Evolutionary conservation across 2,113 vertebrate genomes (phyloP).

Genomic region (Tragelaphus imberbis): DNA sequence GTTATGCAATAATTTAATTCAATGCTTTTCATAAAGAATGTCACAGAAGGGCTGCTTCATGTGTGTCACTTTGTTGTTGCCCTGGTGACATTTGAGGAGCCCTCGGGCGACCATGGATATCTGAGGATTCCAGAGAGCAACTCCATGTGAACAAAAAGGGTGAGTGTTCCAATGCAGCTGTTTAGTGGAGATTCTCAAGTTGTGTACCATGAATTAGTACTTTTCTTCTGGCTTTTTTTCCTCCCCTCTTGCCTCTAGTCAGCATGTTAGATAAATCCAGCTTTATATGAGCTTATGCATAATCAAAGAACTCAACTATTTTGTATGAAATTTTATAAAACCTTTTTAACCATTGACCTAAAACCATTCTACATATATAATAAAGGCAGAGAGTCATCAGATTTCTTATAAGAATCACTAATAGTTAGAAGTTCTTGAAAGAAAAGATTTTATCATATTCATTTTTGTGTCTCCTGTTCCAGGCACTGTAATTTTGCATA

Average conservation of each 20-base stretch:
- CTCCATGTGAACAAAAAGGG: slow-evolving; percentile 24
- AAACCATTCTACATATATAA: not conserved
- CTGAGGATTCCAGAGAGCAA: slow-evolving; percentile 41
- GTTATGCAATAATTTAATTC: slow-evolving; percentile 54
- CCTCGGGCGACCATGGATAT: not conserved
- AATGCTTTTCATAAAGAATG: slow-evolving; percentile 49
- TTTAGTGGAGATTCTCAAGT: not conserved
- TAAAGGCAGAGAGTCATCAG: not conserved
- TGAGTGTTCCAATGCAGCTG: slow-evolving; percentile 27
- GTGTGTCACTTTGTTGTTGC: slow-evolving; percentile 59
- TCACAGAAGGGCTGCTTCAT: slow-evolving; percentile 51
- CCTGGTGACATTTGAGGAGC: slow-evolving; percentile 63
- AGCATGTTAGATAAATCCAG: not conserved
- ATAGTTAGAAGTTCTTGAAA: not conserved
- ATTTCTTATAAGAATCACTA: not conserved
- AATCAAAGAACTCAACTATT: not conserved
- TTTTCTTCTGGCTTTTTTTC: slow-evolving; percentile 12
- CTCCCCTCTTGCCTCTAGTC: not conserved
- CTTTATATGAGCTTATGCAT: not conserved
- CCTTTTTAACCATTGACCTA: not conserved
- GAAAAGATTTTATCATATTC: not conserved
- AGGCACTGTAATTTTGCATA: not conserved
- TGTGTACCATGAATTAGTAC: slow-evolving; percentile 7
- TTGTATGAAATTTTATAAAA: not conserved
- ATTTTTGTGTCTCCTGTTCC: not conserved